Conservation (phyloP, 2,888 invertebrate genomes). For the Biston betularia region DNA sequence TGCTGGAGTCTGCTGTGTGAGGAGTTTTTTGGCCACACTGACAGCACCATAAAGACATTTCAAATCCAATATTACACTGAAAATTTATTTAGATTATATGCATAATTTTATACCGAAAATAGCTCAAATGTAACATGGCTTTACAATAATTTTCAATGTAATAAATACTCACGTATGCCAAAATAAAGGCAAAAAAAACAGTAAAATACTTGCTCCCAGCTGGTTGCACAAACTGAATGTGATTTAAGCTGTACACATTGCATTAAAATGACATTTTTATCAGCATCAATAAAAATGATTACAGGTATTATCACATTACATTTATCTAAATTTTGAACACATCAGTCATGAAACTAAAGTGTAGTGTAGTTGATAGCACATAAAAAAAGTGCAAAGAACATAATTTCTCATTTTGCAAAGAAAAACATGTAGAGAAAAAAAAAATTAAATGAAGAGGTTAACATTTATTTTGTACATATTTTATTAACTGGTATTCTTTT, state of each 20-base stretch:
- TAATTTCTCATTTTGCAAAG: background rate
- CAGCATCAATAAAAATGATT: constrained; percentile 15
- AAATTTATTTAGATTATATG: constrained; percentile 10
- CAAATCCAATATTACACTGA: constrained; percentile 23
- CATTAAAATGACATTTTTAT: constrained; percentile 7
- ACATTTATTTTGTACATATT: too few species aligned
- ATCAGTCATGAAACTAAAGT: constrained; percentile 3
- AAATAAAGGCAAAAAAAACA: background rate
- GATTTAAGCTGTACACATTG: background rate
- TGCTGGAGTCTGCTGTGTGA: constrained; percentile 29
- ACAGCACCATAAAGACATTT: constrained; percentile 38
- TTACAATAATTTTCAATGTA: too few species aligned
- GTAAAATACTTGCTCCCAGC: background rate
- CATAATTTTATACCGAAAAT: background rate
- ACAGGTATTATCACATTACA: constrained; percentile 12
- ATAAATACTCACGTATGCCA: constrained; percentile 1
- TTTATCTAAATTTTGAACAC: background rate
- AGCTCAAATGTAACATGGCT: background rate
- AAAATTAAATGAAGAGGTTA: background rate
- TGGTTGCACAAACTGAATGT: constrained; percentile 8
- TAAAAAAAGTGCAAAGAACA: background rate
- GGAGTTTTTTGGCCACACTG: constrained; percentile 20
- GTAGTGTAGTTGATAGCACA: constrained; percentile 1
- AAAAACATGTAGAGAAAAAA: background rate
- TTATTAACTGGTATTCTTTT: too few species aligned